Percentiles rank a stretch among this genome's conserved stretches.
phyloP scores from a whole-genome alignment of 2,113 vertebrate genomes.

The Oryzias curvinotus region DNA sequence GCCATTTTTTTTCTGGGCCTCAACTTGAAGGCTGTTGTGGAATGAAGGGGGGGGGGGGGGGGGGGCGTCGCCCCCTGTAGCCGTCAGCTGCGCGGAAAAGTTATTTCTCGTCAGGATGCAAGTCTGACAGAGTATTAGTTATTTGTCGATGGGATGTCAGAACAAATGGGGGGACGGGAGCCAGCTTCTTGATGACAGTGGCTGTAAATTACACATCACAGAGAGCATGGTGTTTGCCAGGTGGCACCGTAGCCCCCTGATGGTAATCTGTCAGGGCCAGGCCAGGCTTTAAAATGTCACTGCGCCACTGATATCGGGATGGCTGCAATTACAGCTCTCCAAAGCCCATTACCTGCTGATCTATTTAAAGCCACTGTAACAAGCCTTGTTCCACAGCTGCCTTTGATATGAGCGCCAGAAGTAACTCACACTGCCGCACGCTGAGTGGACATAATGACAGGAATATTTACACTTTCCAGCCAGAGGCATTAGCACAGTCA shows the following conservation, averaged over 20 bases:
- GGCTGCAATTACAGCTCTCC: constrained; percentile 53
- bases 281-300: constrained; percentile 53
- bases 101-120: constrained; percentile 19
- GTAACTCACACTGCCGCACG: constrained; percentile 6
- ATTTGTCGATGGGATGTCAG: constrained; percentile 31
- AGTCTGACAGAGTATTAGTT: constrained; percentile 27
- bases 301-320: constrained; percentile 43
- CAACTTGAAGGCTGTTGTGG: constrained; percentile 19
- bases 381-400: constrained; percentile 39
- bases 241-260: constrained; percentile 50
- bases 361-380: constrained; percentile 64
- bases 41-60: constrained; percentile 35
- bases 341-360: constrained; percentile 66
- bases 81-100: constrained; percentile 11
- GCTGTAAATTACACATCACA: constrained; percentile 58
- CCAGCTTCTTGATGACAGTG: constrained; percentile 25
- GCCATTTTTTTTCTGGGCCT: constrained; percentile 28
- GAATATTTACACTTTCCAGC: background rate
- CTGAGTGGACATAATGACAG: constrained; percentile 26
- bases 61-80: constrained; percentile 15
- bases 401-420: constrained; percentile 38
- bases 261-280: constrained; percentile 55
- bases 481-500: background rate
- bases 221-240: constrained; percentile 51
- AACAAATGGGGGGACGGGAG: constrained; percentile 25